Evolutionary conservation across 2,797 vertebrate species (phyloP), one percentile per base, ranked within the genome.

Genomic region (Urophycis tenuis): DNA sequence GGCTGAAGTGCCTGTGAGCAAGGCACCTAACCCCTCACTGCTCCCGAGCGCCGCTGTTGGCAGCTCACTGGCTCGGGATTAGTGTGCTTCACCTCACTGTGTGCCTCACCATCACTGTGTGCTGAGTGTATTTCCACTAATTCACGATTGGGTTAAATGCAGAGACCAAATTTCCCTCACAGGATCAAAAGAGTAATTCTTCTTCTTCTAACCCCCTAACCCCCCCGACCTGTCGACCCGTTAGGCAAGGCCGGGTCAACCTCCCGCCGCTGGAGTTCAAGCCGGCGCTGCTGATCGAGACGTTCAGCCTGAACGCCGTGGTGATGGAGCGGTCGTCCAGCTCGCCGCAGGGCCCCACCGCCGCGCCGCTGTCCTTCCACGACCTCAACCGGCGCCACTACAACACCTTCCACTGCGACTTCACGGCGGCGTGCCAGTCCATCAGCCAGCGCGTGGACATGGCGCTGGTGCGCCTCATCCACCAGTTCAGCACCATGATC

Each of bases 401-500:
- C 82, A 98, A 95, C 84, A 99, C 97, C 2, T 98, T 99, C 83
- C 98, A 99, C 88, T 99, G 97, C 67, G 96, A 99, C 25, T 98
- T 99, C 79, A 99, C 97, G 1, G 93, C 97, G 0, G 97, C 98
- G 39, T 99, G 98, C 88, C 97, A 99, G 87, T 94, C 97, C 81
- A 99, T 99, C 89, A 98, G 97, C 89, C 98, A 99, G 89, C 97
- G 97, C 0, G 97, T 99, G 0, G 97, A 99, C 87, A 99, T 99
- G 98, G 98, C 98, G 3, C 91, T 99, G 78, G 97, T 99, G 60
- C 95, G 98, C 14, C 97, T 99, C 81, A 97, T 99, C 85, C 98
- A 99, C 88, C 98, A 99, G 83, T 99, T 99, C 88, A 99, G 98
- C 87, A 99, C 96, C 32, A 99, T 99, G 97, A 96, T 99, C 11